Evolutionary conservation across 2,113 vertebrate species (phyloP), one percentile per base, ranked within the genome.

Genomic region (Australoheros scitulus): DNA sequence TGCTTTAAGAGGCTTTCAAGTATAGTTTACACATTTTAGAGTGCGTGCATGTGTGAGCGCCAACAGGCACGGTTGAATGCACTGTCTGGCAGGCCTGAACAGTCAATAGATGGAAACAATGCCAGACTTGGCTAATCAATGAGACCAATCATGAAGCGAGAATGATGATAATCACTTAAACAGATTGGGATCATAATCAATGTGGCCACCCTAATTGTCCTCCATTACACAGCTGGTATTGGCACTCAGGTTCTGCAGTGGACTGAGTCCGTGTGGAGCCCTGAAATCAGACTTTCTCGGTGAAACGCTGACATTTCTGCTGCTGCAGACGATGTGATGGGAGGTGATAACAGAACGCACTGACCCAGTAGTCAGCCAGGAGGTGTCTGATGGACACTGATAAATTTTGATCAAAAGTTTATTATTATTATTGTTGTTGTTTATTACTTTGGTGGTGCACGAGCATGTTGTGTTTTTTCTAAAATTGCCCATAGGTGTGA

Each of bases 81-180:
- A n/a, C 32, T 3, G 14, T 50, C 57, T 38, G 47, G 22, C 84
- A 38, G 58, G 43, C 47, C 75, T 13, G 61, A 76, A 17, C 41
- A 79, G 86, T 92, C 90, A 76, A 90, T 92, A 89, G 8, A 60
- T 75, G 74, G 78, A 83, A 91, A 89, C 86, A 85, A 89, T 72
- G 68, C 79, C 92, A 92, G 87, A 84, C 91, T 83, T 59, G 83
- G 77, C 74, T 55, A 83, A 91, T 93, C 93, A 78, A 92, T 93
- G 77, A 15, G 65, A 76, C 77, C 83, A 63, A 88, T 92, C 89
- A 91, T 87, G 87, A 85, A 87, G 85, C 68, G 80, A 75, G 81
- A 81, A 70, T 14, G 65, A 83, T 83, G 82, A 90, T 88, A 80
- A 93, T 91, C 80, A 86, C 76, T 91, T 89, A 82, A 89, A 88